These are phyloP conservation scores for Tillus elongatus DNA, from an alignment of 2,888 invertebrate genomes.

Conservation along the genomic window DNA sequence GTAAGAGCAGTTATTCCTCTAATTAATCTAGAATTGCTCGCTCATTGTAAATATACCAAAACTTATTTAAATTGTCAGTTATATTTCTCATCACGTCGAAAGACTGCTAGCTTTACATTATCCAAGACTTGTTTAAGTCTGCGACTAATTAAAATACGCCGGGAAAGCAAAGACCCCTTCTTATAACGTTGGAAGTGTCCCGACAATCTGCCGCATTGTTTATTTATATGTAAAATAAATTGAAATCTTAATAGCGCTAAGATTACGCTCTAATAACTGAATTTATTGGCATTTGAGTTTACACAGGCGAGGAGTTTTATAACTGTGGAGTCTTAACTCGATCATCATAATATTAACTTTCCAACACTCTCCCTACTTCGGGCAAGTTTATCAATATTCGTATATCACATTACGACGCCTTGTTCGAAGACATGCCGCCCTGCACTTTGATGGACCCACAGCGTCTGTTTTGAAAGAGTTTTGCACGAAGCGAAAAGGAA, in stretches of 20 bases:
- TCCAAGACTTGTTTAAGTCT: conserved; percentile 9
- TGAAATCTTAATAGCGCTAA: conserved; percentile 21
- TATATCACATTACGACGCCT: conserved; percentile 16
- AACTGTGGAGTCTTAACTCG: conserved; percentile 3
- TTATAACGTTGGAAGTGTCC: conserved; percentile 15
- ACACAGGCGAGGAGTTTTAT: neutral
- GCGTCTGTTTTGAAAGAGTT: too few relatives aligned
- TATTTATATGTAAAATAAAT: conserved; percentile 24
- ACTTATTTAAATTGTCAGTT: conserved; percentile 24
- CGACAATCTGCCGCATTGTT: conserved; percentile 27
- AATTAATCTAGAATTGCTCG: conserved; percentile 22
- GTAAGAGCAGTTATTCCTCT: conserved; percentile 40
- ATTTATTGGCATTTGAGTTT: conserved; percentile 21
- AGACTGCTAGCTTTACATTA: conserved; percentile 26
- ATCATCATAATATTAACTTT: conserved; percentile 21
- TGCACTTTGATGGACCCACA: conserved; percentile 14
- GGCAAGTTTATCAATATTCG: conserved; percentile 21
- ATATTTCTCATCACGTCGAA: conserved; percentile 28
- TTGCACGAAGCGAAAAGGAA: too few relatives aligned
- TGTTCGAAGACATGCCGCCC: conserved; percentile 13
- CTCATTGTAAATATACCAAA: conserved; percentile 17
- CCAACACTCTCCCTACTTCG: conserved; percentile 17
- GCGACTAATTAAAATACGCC: conserved; percentile 6
- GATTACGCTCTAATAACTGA: conserved; percentile 20
- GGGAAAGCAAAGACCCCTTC: neutral